Conservation (phyloP, 2,797 vertebrate genomes). For the Leptatherina wallacei region DNA sequence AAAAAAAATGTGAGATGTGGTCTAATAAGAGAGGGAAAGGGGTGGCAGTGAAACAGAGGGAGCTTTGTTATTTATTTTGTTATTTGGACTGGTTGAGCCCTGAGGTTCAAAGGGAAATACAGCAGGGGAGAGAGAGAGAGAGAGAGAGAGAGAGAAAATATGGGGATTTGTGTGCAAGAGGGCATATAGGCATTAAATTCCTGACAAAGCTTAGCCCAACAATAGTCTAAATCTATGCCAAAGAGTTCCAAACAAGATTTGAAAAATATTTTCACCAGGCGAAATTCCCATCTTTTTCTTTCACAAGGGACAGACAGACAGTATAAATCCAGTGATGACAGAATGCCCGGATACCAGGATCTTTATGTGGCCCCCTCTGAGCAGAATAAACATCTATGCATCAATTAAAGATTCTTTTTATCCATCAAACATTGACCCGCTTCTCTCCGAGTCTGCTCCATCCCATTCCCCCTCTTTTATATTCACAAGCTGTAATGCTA, state of each 20-base stretch:
- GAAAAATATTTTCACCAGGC: slow-evolving; percentile 56
- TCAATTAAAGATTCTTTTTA: slow-evolving; percentile 25
- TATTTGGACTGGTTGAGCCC: slow-evolving; percentile 50
- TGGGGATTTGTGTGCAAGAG: slow-evolving; percentile 68
- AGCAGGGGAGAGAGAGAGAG: slow-evolving; percentile 28
- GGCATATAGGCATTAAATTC: slow-evolving; percentile 67
- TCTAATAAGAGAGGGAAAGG: slow-evolving; percentile 23
- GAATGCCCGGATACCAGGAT: slow-evolving; percentile 36
- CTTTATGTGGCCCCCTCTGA: slow-evolving; percentile 32
- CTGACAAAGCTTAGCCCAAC: slow-evolving; percentile 70
- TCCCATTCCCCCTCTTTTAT: not conserved
- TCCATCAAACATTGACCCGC: slow-evolving; percentile 24
- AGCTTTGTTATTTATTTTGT: slow-evolving; percentile 57
- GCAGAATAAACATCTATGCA: slow-evolving; percentile 25
- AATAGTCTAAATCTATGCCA: slow-evolving; percentile 68
- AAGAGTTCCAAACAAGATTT: slow-evolving; percentile 64
- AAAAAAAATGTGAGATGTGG: slow-evolving; percentile 26
- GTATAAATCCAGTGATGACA: slow-evolving; percentile 41
- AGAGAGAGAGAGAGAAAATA: slow-evolving; percentile 21
- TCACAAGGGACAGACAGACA: slow-evolving; percentile 26
- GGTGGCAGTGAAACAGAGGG: slow-evolving; percentile 24
- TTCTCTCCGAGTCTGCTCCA: not conserved
- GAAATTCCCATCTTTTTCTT: slow-evolving; percentile 31
- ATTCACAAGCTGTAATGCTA: slow-evolving; percentile 4
- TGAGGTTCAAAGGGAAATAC: slow-evolving; percentile 58